Evolutionary conservation across 2,888 invertebrate species (phyloP).

Genomic region (Dasypolia templi): DNA sequence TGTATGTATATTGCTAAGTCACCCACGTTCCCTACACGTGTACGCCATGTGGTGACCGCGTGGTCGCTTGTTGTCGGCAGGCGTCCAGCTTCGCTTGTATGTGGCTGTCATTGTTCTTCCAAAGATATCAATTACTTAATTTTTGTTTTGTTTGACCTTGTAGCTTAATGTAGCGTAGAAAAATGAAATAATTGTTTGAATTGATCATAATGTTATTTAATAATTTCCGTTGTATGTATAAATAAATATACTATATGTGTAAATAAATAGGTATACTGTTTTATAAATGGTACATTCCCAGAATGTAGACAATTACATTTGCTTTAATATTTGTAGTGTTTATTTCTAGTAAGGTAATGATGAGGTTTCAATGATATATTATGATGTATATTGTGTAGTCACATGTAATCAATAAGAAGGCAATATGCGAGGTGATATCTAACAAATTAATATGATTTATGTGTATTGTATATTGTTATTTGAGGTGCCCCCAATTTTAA

Average conservation of each 20-base stretch:
- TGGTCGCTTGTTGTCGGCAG: slow-evolving; percentile 36
- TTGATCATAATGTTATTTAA: slow-evolving; percentile 78
- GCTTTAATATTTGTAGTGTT: slow-evolving; percentile 82
- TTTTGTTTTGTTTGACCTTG: slow-evolving; percentile 61
- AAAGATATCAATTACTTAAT: slow-evolving; percentile 61
- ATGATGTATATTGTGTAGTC: slow-evolving; percentile 72
- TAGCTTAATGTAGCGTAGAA: slow-evolving; percentile 67
- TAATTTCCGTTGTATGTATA: slow-evolving; percentile 81
- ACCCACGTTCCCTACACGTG: neutral
- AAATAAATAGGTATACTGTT: slow-evolving; percentile 77
- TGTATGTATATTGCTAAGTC: slow-evolving; percentile 34
- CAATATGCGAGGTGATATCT: slow-evolving; percentile 73
- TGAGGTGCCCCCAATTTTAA: slow-evolving; percentile 56
- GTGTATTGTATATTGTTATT: slow-evolving; percentile 66
- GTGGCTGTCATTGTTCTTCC: slow-evolving; percentile 67
- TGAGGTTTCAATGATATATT: slow-evolving; percentile 69
- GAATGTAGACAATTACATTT: slow-evolving; percentile 83
- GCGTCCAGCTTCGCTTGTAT: slow-evolving; percentile 55
- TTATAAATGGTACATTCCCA: slow-evolving; percentile 81
- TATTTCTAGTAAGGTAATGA: slow-evolving; percentile 65
- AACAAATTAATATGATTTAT: slow-evolving; percentile 70
- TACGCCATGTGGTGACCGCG: slow-evolving; percentile 6
- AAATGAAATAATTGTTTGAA: slow-evolving; percentile 61
- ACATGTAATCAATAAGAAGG: slow-evolving; percentile 62
- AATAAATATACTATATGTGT: no score